Conservation (phyloP, 2,797 vertebrate species). For the Argyrosomus regius region DNA sequence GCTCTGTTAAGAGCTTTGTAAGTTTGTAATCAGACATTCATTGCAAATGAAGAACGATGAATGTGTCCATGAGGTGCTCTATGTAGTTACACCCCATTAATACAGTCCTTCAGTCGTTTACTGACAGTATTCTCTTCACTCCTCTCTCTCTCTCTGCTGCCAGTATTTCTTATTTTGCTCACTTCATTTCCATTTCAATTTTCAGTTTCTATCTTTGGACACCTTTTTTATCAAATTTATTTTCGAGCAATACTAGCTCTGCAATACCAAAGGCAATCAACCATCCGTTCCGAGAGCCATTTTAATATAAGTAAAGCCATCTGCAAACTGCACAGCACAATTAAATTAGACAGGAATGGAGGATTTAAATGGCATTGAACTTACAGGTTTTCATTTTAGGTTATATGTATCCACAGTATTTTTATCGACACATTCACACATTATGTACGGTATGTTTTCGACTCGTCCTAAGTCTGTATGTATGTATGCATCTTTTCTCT, state of each 20-base stretch:
- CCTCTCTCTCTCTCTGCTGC: conserved; percentile 65
- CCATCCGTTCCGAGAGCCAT: conserved; percentile 55
- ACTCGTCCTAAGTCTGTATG: not conserved
- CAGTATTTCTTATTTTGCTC: conserved; percentile 81
- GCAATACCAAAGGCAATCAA: conserved; percentile 84
- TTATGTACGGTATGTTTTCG: not conserved
- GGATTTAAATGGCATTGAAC: conserved; percentile 39
- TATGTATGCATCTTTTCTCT: conserved; percentile 51
- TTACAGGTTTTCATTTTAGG: conserved; percentile 35
- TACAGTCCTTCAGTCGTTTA: conserved; percentile 45
- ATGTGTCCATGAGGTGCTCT: conserved; percentile 38
- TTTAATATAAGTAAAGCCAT: conserved; percentile 69
- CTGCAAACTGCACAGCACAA: conserved; percentile 62
- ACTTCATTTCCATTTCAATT: conserved; percentile 95
- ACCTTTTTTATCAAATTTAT: conserved; percentile 91
- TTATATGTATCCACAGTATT: conserved; percentile 5
- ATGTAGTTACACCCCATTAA: conserved; percentile 53
- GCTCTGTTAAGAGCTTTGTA: not conserved
- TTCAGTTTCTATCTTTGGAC: conserved; percentile 90
- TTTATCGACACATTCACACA: not conserved
- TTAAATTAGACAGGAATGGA: conserved; percentile 76
- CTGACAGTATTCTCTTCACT: conserved; percentile 60
- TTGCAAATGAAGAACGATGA: conserved; percentile 40
- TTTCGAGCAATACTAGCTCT: conserved; percentile 83
- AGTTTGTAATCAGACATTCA: conserved; percentile 30